These are phyloP conservation scores for Lipophrys pholis DNA, from an alignment of 2,113 vertebrate species.

Conservation along the genomic window DNA sequence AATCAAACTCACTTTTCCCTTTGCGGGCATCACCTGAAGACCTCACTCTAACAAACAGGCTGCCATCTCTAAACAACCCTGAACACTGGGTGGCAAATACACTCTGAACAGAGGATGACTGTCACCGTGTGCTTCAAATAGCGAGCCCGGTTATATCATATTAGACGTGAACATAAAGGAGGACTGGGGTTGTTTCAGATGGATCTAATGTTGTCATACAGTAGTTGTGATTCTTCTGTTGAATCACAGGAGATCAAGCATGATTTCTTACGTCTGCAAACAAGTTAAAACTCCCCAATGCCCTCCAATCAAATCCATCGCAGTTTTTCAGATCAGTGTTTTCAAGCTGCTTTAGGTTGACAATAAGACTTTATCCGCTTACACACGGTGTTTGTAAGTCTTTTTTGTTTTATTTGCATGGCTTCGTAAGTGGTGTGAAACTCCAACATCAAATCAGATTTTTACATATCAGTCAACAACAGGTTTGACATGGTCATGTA, in stretches of 20 bases:
- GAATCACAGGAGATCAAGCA: slow-evolving; percentile 5
- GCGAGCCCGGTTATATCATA: background rate
- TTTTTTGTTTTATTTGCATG: slow-evolving; percentile 53
- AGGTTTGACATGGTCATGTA: background rate
- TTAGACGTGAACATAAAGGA: background rate
- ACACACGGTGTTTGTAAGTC: too few species aligned
- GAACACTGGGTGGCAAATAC: background rate
- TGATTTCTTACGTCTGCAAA: background rate
- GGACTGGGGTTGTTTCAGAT: slow-evolving; percentile 36
- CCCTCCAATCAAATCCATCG: background rate
- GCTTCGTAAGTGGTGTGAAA: slow-evolving; percentile 56
- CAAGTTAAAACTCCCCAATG: background rate
- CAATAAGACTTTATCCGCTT: background rate
- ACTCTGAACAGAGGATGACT: background rate
- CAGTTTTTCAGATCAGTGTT: background rate
- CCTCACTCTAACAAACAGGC: slow-evolving; percentile 26
- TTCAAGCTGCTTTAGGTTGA: background rate
- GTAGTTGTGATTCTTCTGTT: background rate
- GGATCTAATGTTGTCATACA: slow-evolving; percentile 21
- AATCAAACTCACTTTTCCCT: slow-evolving; percentile 19
- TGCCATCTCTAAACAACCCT: slow-evolving; percentile 38
- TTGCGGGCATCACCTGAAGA: slow-evolving; percentile 20
- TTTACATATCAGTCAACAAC: slow-evolving; percentile 1
- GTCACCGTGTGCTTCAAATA: background rate
- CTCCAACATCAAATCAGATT: slow-evolving; percentile 66